Evolutionary conservation across 2,888 invertebrate species (phyloP).

Genomic region (Platerodrilus igneus): DNA sequence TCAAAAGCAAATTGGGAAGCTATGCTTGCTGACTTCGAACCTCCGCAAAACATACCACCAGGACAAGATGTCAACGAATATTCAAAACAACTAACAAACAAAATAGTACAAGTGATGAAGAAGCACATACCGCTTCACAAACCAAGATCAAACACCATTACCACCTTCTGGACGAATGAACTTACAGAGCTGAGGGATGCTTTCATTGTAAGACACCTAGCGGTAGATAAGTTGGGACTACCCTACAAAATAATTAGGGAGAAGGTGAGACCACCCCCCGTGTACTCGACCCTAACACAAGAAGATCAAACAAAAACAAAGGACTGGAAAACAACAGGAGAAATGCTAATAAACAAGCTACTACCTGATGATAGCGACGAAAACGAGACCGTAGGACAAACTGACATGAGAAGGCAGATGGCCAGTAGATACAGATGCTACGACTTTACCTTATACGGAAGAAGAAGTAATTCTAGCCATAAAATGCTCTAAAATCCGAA

Average conservation of each 20-base stretch:
- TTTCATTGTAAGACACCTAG: background rate
- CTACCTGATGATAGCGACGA: conserved; percentile 14
- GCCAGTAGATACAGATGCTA: too few species aligned
- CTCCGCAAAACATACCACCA: background rate
- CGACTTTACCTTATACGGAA: background rate
- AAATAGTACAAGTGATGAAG: background rate
- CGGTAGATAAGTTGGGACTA: conserved; percentile 4
- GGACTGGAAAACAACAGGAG: conserved; percentile 13
- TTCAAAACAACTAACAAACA: background rate
- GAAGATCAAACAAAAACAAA: conserved; percentile 7
- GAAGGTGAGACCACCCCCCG: conserved; percentile 6
- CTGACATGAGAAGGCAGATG: conserved; percentile 1
- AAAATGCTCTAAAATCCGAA: background rate
- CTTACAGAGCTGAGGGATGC: background rate
- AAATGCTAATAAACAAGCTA: conserved; percentile 6
- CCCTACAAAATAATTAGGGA: conserved; percentile 5
- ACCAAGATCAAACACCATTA: background rate
- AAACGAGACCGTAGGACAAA: conserved; percentile 4
- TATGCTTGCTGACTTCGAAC: background rate
- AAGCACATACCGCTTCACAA: background rate
- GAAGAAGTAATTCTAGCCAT: conserved; percentile 2
- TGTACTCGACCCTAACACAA: conserved; percentile 5
- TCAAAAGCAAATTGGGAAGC: conserved; percentile 7
- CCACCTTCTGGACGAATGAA: background rate
- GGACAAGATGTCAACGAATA: background rate